Evolutionary conservation across 1,140 invertebrate species (phyloP), one percentile per base, ranked within the genome.

Genomic region (Littorina saxatilis): DNA sequence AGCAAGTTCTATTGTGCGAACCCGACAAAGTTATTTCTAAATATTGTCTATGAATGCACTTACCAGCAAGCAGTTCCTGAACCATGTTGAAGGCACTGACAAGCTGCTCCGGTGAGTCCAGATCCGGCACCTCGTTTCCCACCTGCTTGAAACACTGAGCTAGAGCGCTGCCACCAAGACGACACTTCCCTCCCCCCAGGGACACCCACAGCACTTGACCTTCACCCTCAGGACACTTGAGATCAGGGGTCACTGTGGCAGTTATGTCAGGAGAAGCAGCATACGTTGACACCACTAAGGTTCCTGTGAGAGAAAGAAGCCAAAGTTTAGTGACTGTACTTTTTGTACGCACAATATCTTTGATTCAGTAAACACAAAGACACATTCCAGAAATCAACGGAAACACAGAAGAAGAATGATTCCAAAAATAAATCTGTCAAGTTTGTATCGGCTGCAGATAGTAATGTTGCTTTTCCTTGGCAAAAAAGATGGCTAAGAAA

Each of bases 241-340:
- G 92, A 90, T 98, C 97, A 0, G 98, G 98, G 47, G 98, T 99
- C 0, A 99, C 94, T 61, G 94, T 91, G 9, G 82, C 73, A 68
- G 83, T 87, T n/a, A 91, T 88, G 79, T 91, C 88, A 9, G 86
- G 88, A 93, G 98, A 99, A 0, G 96, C 97, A 0, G 97, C 98
- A 92, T 99, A 99, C 0, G 96, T 95, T 1, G 98, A 99, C 29
- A 99, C 94, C 0, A 99, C 98, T 9, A 99, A 93, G 20, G 98
- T 97, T 39, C 98, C 94, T 92, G 88, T 39, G 37, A 23, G 23
- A 68, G n/a, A 37, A 68, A 37, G 39, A 39, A 9, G 43, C 43
- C 5, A 47, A 47, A 47, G 17, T n/a, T n/a, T n/a, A n/a, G n/a
- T n/a, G n/a, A n/a, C n/a, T n/a, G n/a, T n/a, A n/a, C n/a, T n/a